Evolutionary conservation across 1,140 invertebrate genomes (phyloP).

Genomic region (Meloidogyne exigua): DNA sequence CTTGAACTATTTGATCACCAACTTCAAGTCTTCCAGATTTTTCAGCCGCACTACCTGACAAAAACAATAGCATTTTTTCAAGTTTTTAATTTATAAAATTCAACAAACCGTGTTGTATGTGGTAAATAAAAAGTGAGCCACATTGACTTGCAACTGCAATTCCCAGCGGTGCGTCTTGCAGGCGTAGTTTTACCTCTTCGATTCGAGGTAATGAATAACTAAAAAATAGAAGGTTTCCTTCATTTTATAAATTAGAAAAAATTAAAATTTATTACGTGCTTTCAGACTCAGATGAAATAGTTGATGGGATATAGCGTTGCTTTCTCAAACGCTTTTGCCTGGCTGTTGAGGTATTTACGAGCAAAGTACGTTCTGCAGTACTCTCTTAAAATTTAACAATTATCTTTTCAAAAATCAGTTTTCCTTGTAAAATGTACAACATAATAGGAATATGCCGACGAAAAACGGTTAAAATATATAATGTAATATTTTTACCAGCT

Average conservation of each 20-base stretch:
- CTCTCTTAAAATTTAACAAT: conserved; percentile 10
- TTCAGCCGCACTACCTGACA: conserved; percentile 38
- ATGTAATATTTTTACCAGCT: not conserved
- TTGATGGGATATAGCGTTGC: conserved; percentile 58
- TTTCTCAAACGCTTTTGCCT: conserved; percentile 25
- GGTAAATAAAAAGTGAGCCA: conserved; percentile 55
- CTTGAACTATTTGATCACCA: conserved; percentile 92
- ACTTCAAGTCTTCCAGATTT: conserved; percentile 39
- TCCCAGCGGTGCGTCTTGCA: conserved; percentile 50
- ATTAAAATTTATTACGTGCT: conserved; percentile 46
- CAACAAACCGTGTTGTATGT: conserved; percentile 40
- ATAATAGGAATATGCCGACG: no score
- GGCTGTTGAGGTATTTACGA: not conserved
- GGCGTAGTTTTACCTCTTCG: conserved; percentile 44
- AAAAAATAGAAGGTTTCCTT: conserved; percentile 17
- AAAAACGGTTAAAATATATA: no score
- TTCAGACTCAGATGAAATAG: conserved; percentile 59
- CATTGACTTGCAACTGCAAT: conserved; percentile 55
- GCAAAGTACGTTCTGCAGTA: not conserved
- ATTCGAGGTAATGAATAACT: conserved; percentile 52
- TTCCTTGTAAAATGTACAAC: no score
- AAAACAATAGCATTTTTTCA: not conserved
- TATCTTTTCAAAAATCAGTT: no score
- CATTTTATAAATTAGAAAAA: not conserved
- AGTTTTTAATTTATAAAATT: conserved; percentile 1